Evolutionary conservation across 2,797 vertebrate genomes (phyloP).

Genomic region (Merluccius polli): DNA sequence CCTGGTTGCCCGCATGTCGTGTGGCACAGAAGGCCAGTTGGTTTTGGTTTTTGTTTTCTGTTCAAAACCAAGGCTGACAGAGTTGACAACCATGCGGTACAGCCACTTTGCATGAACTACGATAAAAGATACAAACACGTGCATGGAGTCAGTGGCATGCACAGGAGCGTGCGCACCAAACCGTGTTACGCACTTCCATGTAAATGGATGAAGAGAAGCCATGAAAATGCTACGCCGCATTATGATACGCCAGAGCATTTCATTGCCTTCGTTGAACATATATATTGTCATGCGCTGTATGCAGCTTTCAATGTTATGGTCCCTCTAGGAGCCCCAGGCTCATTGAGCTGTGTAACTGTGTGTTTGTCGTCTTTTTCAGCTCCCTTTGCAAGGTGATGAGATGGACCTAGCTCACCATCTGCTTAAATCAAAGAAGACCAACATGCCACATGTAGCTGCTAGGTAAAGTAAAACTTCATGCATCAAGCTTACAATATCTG

Average conservation of each 20-base stretch:
- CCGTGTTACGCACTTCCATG: conserved; percentile 7
- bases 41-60: no score
- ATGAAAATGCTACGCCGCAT: background rate
- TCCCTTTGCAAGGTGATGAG: background rate
- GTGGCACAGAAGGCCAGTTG: conserved; percentile 46
- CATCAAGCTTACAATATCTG: no score
- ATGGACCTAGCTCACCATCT: background rate
- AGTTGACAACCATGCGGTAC: conserved; percentile 36
- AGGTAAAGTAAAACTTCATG: no score
- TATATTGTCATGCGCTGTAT: background rate
- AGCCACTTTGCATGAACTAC: conserved; percentile 24
- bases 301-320: background rate
- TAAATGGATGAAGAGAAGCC: conserved; percentile 11
- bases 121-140: conserved; percentile 29
- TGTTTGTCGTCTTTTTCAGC: background rate
- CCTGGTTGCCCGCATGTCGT: conserved; percentile 20
- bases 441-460: background rate
- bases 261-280: background rate
- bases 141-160: conserved; percentile 4
- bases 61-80: conserved; percentile 40
- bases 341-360: background rate
- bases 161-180: background rate
- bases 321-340: background rate
- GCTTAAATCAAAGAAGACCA: background rate
- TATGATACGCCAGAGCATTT: background rate